These are phyloP conservation scores for Aphyosemion australe DNA, from an alignment of 2,113 vertebrate species.

Conservation along the genomic window DNA sequence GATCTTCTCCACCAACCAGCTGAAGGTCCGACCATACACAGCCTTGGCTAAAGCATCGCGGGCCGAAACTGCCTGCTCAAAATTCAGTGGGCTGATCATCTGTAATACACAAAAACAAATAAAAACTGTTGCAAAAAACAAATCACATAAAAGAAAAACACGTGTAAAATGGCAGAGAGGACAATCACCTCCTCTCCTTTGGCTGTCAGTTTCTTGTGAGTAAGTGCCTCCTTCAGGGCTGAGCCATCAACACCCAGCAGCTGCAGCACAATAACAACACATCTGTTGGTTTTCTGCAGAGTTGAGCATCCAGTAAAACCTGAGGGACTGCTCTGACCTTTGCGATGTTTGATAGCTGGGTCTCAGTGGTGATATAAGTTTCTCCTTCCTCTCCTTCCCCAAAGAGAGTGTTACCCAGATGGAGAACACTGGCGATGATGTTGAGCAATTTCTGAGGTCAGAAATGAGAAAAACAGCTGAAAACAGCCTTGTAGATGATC, in stretches of 20 bases:
- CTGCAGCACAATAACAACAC: constrained; percentile 77
- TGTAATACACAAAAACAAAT: constrained; percentile 54
- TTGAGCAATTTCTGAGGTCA: constrained; percentile 87
- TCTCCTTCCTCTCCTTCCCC: constrained; percentile 89
- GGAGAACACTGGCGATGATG: constrained; percentile 90
- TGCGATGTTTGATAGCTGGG: constrained; percentile 85
- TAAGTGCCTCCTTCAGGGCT: constrained; percentile 86
- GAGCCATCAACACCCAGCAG: constrained; percentile 87
- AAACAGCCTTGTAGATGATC: constrained; percentile 4
- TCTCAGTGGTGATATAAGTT: constrained; percentile 88
- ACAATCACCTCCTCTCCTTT: constrained; percentile 92
- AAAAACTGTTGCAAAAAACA: neutral
- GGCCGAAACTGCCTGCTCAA: constrained; percentile 91
- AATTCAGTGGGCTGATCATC: constrained; percentile 91
- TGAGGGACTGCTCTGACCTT: constrained; percentile 78
- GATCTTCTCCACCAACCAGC: constrained; percentile 94
- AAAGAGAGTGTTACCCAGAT: constrained; percentile 94
- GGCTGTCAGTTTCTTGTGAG: constrained; percentile 94
- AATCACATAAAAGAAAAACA: neutral
- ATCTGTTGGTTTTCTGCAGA: constrained; percentile 34
- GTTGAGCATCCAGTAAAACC: constrained; percentile 26
- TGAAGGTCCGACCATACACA: constrained; percentile 91
- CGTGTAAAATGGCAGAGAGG: neutral
- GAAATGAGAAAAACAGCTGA: constrained; percentile 24
- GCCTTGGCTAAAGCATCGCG: constrained; percentile 92